Conservation (phyloP, 2,888 invertebrate species). For the Stenodera caucasica region DNA sequence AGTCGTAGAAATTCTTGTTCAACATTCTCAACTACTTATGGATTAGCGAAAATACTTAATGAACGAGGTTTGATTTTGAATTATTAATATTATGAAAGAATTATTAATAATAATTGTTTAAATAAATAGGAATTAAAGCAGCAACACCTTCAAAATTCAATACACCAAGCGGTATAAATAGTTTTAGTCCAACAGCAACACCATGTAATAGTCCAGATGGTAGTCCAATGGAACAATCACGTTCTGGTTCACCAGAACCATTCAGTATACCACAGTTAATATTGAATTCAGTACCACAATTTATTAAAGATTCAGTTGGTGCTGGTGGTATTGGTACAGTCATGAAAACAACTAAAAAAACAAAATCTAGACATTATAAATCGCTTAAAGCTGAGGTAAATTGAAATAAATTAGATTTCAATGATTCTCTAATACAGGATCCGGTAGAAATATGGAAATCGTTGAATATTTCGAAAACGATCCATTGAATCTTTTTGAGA, state of each 20-base stretch:
- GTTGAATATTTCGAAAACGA: too few species aligned
- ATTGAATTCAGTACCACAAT: constrained; percentile 67
- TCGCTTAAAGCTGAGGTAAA: constrained; percentile 40
- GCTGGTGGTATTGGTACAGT: constrained; percentile 56
- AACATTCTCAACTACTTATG: constrained; percentile 72
- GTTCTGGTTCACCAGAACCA: constrained; percentile 62
- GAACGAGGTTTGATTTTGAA: constrained; percentile 60
- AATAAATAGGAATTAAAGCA: constrained; percentile 63
- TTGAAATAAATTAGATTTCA: not conserved
- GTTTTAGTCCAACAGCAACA: constrained; percentile 80
- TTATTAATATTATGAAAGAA: not conserved
- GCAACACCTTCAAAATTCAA: constrained; percentile 69
- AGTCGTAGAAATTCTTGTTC: constrained; percentile 81
- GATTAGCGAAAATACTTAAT: constrained; percentile 76
- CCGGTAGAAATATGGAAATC: too few species aligned
- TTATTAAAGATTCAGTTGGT: constrained; percentile 65
- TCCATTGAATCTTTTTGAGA: too few species aligned
- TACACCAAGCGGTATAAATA: constrained; percentile 66
- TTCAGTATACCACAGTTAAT: constrained; percentile 59
- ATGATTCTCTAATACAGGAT: not conserved
- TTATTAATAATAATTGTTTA: constrained; percentile 8
- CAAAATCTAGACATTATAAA: constrained; percentile 18
- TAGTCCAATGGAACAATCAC: constrained; percentile 61
- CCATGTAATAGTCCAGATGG: constrained; percentile 85
- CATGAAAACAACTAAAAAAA: constrained; percentile 49